These are phyloP conservation scores for Polyergus mexicanus DNA, from an alignment of 1,140 invertebrate genomes.

Conservation along the genomic window DNA sequence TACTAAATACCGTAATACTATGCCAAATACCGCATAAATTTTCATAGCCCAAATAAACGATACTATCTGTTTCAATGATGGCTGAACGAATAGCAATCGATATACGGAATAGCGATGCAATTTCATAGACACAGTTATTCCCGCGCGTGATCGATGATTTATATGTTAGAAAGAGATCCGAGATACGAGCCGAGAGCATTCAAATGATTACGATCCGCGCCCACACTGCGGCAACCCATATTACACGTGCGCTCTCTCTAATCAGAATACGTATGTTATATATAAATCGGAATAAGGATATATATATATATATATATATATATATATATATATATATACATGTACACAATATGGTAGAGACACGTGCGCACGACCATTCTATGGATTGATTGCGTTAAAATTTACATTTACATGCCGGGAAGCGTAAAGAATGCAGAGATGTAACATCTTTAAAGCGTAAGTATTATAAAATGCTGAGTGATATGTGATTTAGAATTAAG, in stretches of 20 bases:
- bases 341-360: conserved; percentile 51
- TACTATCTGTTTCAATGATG: conserved; percentile 22
- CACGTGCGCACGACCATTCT: conserved; percentile 65
- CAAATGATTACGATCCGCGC: conserved; percentile 73
- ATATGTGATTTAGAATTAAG: neutral
- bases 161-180: conserved; percentile 60
- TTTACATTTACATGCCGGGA: conserved; percentile 70
- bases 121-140: conserved; percentile 32
- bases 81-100: conserved; percentile 47
- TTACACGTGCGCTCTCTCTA: conserved; percentile 70
- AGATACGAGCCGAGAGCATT: conserved; percentile 67
- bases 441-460: conserved; percentile 62
- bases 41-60: conserved; percentile 19
- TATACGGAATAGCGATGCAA: conserved; percentile 26
- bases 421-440: conserved; percentile 66
- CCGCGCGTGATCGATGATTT: conserved; percentile 58
- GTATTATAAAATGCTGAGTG: neutral
- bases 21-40: no score
- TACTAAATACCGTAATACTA: no score
- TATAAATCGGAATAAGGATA: conserved; percentile 69
- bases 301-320: conserved; percentile 6
- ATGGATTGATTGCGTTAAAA: conserved; percentile 55
- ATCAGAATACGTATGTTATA: conserved; percentile 70
- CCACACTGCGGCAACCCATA: conserved; percentile 63
- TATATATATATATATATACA: conserved; percentile 56